These are phyloP conservation scores for Cryptus viduatorius DNA, from an alignment of 2,888 invertebrate genomes.

Conservation along the genomic window DNA sequence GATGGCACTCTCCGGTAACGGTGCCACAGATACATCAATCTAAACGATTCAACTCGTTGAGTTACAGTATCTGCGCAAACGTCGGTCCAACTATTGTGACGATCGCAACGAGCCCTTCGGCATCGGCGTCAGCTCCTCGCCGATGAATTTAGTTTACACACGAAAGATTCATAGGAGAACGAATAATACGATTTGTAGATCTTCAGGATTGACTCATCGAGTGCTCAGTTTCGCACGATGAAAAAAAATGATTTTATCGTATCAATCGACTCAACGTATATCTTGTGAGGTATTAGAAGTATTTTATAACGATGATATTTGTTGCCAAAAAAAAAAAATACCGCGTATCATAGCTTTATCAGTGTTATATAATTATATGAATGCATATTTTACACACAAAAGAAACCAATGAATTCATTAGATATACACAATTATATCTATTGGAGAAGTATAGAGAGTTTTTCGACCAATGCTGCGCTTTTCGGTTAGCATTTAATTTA, in stretches of 20 bases:
- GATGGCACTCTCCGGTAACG: slow-evolving; percentile 88
- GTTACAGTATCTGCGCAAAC: background rate
- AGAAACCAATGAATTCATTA: slow-evolving; percentile 55
- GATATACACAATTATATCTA: slow-evolving; percentile 25
- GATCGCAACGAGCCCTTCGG: background rate
- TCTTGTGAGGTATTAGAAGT: slow-evolving; percentile 57
- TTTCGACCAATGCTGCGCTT: slow-evolving; percentile 54
- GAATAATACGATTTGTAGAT: slow-evolving; percentile 37
- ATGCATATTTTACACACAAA: slow-evolving; percentile 61
- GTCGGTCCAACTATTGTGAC: slow-evolving; percentile 30
- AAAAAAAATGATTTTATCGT: slow-evolving; percentile 42
- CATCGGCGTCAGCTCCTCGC: slow-evolving; percentile 1
- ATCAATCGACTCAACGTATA: slow-evolving; percentile 49
- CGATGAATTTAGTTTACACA: slow-evolving; percentile 14
- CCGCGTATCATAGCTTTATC: slow-evolving; percentile 65
- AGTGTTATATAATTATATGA: slow-evolving; percentile 66
- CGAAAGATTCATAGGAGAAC: slow-evolving; percentile 30
- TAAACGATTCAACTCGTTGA: slow-evolving; percentile 57
- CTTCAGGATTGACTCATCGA: slow-evolving; percentile 20
- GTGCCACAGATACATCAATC: slow-evolving; percentile 79
- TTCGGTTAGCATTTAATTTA: slow-evolving; percentile 17
- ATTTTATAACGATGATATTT: slow-evolving; percentile 66
- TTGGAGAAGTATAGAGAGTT: background rate
- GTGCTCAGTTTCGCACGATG: slow-evolving; percentile 30
- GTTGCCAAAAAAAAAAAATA: slow-evolving; percentile 67